These are phyloP conservation scores for Drosophila imparisetae DNA, from an alignment of 2,888 invertebrate species.

Conservation along the genomic window DNA sequence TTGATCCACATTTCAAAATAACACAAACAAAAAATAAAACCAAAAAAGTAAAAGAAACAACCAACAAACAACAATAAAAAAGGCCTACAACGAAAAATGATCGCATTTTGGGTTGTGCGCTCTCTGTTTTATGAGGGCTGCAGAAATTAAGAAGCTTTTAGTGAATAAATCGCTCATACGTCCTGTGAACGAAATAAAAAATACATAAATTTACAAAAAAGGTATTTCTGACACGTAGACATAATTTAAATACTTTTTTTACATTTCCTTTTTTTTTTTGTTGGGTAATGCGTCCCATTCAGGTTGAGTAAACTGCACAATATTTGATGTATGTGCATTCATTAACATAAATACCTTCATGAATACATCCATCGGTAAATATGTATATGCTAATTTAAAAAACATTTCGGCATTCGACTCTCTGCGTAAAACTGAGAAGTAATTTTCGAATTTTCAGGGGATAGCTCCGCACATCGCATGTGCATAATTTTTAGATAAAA, in stretches of 20 bases:
- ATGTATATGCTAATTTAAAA: neutral
- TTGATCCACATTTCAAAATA: slow-evolving; percentile 68
- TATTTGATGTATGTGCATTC: neutral
- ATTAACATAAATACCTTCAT: neutral
- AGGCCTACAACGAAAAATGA: slow-evolving; percentile 2
- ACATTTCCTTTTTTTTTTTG: neutral
- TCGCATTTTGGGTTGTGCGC: slow-evolving; percentile 3
- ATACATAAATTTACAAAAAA: slow-evolving; percentile 15
- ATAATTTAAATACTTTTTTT: neutral
- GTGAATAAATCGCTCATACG: slow-evolving; percentile 43
- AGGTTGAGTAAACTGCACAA: neutral
- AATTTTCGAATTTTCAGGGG: neutral
- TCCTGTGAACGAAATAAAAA: slow-evolving; percentile 2
- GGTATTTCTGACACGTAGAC: neutral
- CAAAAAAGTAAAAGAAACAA: slow-evolving; percentile 7
- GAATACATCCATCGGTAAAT: neutral
- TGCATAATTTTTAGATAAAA: neutral
- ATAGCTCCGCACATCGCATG: neutral
- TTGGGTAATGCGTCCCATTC: neutral
- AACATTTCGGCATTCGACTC: neutral
- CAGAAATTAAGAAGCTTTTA: slow-evolving; percentile 12
- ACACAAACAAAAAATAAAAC: slow-evolving; percentile 9
- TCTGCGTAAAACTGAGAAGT: neutral
- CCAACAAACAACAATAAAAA: neutral
- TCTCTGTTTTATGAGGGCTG: slow-evolving; percentile 4